Evolutionary conservation across 2,888 invertebrate genomes (phyloP).

Genomic region (Cecidostiba fungosa): DNA sequence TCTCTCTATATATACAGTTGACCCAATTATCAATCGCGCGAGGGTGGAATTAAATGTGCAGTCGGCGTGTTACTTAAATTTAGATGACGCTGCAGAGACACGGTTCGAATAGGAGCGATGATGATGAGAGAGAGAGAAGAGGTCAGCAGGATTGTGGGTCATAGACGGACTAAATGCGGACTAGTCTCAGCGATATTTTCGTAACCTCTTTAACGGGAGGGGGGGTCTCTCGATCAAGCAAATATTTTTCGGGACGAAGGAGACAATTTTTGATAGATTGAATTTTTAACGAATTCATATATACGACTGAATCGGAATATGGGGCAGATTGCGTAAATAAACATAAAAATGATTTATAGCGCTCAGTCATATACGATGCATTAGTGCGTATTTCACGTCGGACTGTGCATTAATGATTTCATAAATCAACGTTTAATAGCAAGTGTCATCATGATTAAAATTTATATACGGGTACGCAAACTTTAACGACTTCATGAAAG

Average conservation of each 20-base stretch:
- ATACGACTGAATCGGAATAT: too few relatives aligned
- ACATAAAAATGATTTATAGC: too few relatives aligned
- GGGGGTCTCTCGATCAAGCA: too few relatives aligned
- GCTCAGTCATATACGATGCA: not conserved
- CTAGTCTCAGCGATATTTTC: not conserved
- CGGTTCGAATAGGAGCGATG: not conserved
- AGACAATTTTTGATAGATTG: too few relatives aligned
- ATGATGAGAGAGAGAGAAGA: not conserved
- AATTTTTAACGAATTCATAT: too few relatives aligned
- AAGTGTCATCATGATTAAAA: not conserved
- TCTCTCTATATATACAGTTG: not conserved
- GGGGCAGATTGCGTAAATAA: too few relatives aligned
- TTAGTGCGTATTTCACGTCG: not conserved
- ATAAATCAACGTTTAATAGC: not conserved
- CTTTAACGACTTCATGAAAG: not conserved
- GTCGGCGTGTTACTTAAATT: slow-evolving; percentile 1
- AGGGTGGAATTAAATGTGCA: not conserved
- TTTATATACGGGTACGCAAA: not conserved
- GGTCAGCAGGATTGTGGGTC: slow-evolving; percentile 19
- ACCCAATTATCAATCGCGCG: slow-evolving; percentile 17
- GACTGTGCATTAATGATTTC: not conserved
- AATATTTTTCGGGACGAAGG: too few relatives aligned
- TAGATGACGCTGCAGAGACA: not conserved
- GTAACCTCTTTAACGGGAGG: not conserved
- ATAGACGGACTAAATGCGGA: not conserved